These are phyloP conservation scores for Laspeyria flexula DNA, from an alignment of 2,888 invertebrate genomes.

Conservation along the genomic window DNA sequence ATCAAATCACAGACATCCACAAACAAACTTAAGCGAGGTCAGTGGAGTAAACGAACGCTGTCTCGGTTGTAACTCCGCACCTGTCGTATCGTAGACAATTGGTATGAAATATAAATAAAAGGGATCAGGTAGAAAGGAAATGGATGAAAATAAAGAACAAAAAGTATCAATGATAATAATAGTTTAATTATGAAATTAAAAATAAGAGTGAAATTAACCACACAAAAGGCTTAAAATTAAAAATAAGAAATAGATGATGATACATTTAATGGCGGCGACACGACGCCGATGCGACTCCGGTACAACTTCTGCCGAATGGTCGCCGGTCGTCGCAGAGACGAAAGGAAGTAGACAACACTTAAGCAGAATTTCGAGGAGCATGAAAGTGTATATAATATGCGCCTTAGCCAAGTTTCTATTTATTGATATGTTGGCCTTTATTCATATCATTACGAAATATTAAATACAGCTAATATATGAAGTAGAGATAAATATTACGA, in stretches of 20 bases:
- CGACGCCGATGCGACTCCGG: conserved; percentile 55
- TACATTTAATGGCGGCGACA: conserved; percentile 35
- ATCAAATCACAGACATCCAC: conserved; percentile 40
- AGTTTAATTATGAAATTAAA: conserved; percentile 85
- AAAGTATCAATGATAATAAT: conserved; percentile 82
- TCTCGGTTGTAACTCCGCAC: conserved; percentile 36
- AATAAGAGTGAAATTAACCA: conserved; percentile 85
- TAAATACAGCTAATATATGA: conserved; percentile 66
- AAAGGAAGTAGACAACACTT: conserved; percentile 43
- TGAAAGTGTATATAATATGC: conserved; percentile 58
- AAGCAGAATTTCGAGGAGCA: conserved; percentile 49
- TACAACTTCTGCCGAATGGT: conserved; percentile 31
- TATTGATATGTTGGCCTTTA: conserved; percentile 80
- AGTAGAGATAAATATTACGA: conserved; percentile 65
- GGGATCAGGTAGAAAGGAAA: conserved; percentile 61
- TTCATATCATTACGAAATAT: conserved; percentile 62
- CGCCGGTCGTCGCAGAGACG: conserved; percentile 44
- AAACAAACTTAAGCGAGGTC: conserved; percentile 36
- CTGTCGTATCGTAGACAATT: conserved; percentile 66
- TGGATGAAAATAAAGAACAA: conserved; percentile 77
- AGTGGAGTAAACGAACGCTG: conserved; percentile 28
- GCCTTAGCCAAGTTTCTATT: conserved; percentile 73
- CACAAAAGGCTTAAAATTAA: conserved; percentile 83
- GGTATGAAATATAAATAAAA: conserved; percentile 62
- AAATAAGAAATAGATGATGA: conserved; percentile 74